Conservation (phyloP, 1,140 invertebrate species). For the Mizuhopecten yessoensis region DNA sequence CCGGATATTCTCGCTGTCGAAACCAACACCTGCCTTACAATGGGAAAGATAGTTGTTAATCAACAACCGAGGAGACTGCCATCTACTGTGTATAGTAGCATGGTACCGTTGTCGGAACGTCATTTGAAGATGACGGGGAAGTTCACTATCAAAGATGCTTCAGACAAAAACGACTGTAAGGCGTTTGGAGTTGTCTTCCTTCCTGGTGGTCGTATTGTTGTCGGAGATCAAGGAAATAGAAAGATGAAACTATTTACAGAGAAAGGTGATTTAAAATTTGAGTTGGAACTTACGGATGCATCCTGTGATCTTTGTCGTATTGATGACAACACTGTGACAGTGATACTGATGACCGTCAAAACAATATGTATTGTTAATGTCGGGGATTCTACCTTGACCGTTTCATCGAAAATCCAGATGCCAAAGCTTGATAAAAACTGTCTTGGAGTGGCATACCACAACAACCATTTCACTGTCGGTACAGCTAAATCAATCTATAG, state of each 20-base stretch:
- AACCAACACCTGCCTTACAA: neutral
- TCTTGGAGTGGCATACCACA: neutral
- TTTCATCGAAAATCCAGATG: neutral
- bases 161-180: neutral
- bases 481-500: neutral
- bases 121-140: neutral
- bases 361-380: neutral
- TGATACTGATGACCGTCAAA: neutral
- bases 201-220: neutral
- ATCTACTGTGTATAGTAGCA: neutral
- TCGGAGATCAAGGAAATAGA: neutral
- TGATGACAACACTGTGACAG: neutral
- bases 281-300: neutral
- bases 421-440: neutral
- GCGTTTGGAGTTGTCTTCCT: neutral
- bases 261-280: neutral
- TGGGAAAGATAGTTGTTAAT: constrained; percentile 1
- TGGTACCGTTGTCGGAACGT: neutral
- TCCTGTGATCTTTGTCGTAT: neutral
- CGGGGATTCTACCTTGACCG: neutral
- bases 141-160: neutral
- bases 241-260: constrained; percentile 2
- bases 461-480: neutral
- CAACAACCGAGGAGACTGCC: neutral
- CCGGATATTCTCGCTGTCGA: neutral